These are phyloP conservation scores for Scaptomyza reducta DNA, from an alignment of 2,888 invertebrate species.

Conservation along the genomic window DNA sequence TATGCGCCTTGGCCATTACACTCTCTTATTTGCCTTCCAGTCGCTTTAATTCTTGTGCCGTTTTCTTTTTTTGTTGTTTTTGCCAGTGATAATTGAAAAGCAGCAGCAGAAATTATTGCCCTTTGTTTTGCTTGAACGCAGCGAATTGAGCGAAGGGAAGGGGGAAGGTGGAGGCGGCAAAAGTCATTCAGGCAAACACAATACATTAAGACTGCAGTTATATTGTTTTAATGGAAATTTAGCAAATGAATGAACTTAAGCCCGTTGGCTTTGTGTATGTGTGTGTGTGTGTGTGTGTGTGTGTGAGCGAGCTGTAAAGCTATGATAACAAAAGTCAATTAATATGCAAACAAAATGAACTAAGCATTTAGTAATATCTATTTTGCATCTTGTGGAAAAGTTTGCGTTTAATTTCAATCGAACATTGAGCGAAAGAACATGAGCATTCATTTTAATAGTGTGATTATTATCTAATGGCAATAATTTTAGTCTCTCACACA, in stretches of 20 bases:
- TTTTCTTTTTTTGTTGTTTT: constrained; percentile 13
- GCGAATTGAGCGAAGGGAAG: neutral
- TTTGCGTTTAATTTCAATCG: neutral
- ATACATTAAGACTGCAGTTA: constrained; percentile 26
- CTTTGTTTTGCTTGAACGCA: constrained; percentile 52
- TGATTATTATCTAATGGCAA: neutral
- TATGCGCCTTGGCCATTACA: constrained; percentile 46
- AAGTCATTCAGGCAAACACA: constrained; percentile 46
- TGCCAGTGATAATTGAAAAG: constrained; percentile 56
- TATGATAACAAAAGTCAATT: constrained; percentile 32
- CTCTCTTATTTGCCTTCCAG: constrained; percentile 56
- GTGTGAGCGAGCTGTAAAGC: constrained; percentile 1
- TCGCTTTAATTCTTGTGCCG: constrained; percentile 36
- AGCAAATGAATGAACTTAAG: constrained; percentile 51
- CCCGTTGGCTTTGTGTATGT: constrained; percentile 6
- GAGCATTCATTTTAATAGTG: neutral
- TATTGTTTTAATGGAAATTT: constrained; percentile 44
- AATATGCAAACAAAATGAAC: constrained; percentile 8
- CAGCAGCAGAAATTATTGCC: constrained; percentile 55
- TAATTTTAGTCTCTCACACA: neutral
- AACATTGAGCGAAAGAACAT: neutral
- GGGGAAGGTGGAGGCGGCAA: neutral
- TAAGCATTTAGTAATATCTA: neutral
- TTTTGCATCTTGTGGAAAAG: neutral
- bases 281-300: constrained; percentile 5